Percentiles rank a stretch among this genome's conserved stretches.
Conservation (phyloP, 2,113 vertebrate species). For the Morone saxatilis region DNA sequence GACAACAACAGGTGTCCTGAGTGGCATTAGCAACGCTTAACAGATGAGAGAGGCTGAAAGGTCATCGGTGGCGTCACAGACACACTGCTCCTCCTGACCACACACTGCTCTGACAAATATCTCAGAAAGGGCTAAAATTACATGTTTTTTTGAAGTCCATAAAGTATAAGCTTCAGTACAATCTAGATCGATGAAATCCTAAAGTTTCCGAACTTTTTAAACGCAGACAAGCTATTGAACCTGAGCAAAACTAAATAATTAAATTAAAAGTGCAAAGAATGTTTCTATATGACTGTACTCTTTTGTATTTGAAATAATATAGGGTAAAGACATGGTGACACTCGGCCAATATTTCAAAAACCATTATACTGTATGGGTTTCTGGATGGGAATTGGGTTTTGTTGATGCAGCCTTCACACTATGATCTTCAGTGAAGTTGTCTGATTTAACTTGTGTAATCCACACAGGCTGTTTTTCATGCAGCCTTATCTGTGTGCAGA, state of each 20-base stretch:
- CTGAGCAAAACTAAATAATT: too few species aligned
- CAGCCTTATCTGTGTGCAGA: background rate
- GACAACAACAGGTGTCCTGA: conserved; percentile 74
- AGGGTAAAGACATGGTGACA: too few species aligned
- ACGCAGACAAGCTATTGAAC: too few species aligned
- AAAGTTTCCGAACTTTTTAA: background rate
- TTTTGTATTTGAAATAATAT: too few species aligned
- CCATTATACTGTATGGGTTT: background rate
- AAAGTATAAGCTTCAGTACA: background rate
- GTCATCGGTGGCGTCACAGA: conserved; percentile 52
- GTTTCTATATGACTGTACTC: too few species aligned
- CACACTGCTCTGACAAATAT: background rate
- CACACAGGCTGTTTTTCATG: background rate
- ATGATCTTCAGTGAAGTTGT: background rate
- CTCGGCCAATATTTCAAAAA: background rate
- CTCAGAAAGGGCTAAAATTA: background rate
- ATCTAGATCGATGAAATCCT: background rate
- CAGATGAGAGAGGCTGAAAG: conserved; percentile 71
- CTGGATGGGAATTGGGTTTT: background rate
- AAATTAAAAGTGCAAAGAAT: too few species aligned
- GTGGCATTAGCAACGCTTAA: conserved; percentile 79
- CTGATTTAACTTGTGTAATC: background rate
- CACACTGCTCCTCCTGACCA: background rate
- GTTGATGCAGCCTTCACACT: background rate
- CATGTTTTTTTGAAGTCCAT: background rate